These are phyloP conservation scores for Rhyacophila evoluta DNA, from an alignment of 2,888 invertebrate species.

Conservation along the genomic window DNA sequence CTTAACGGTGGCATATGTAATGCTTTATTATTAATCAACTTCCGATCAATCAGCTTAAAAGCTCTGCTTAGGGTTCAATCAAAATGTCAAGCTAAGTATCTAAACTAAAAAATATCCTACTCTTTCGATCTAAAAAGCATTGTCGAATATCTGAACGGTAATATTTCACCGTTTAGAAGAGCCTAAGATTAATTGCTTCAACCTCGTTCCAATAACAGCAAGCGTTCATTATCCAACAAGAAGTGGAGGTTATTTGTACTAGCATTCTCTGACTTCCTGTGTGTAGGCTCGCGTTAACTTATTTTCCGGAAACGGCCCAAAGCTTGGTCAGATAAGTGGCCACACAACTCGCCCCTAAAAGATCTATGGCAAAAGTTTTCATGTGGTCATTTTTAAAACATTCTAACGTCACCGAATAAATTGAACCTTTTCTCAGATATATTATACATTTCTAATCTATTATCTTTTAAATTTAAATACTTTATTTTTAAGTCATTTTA, in stretches of 20 bases:
- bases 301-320: neutral
- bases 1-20: too few relatives aligned
- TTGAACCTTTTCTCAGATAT: too few relatives aligned
- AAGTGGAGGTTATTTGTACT: conserved; percentile 1
- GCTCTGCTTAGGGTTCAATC: neutral
- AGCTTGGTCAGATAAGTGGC: conserved; percentile 9
- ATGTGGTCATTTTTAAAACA: neutral
- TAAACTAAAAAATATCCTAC: neutral
- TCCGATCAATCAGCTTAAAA: neutral
- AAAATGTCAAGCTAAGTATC: neutral
- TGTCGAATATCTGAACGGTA: neutral
- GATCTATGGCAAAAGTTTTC: neutral
- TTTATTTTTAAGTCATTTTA: too few relatives aligned
- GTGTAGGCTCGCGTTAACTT: conserved; percentile 1
- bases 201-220: neutral
- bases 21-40: too few relatives aligned
- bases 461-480: too few relatives aligned
- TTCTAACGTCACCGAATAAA: too few relatives aligned
- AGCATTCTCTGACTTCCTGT: neutral
- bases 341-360: neutral
- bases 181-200: conserved; percentile 8
- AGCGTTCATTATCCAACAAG: conserved; percentile 18
- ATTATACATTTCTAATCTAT: too few relatives aligned
- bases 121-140: neutral
- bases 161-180: neutral